phyloP scores from a whole-genome alignment of 2,797 vertebrate species.

The Pangasius larnaudii region DNA sequence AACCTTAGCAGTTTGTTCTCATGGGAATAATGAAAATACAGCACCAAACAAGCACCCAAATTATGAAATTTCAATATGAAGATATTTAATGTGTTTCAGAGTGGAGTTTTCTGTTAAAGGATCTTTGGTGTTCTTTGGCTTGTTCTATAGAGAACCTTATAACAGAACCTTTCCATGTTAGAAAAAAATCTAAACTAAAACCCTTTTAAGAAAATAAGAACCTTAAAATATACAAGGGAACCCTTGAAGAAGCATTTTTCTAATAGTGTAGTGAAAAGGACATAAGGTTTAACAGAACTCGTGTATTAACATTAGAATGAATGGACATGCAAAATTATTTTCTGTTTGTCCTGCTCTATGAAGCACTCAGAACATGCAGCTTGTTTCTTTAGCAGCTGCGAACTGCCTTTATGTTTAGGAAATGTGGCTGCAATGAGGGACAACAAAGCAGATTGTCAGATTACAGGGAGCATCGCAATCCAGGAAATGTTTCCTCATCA shows the following conservation, averaged over 20 bases:
- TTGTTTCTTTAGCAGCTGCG: constrained; percentile 29
- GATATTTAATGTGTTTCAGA: neutral
- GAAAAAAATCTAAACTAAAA: neutral
- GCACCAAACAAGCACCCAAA: neutral
- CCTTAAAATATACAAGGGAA: neutral
- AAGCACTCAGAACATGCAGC: constrained; percentile 14
- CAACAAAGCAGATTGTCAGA: constrained; percentile 55
- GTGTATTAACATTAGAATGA: constrained; percentile 13
- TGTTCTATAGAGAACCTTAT: neutral
- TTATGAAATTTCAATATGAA: neutral
- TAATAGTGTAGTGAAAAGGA: neutral
- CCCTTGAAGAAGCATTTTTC: neutral
- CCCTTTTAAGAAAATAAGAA: neutral
- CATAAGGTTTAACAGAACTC: neutral
- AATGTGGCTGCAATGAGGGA: constrained; percentile 34
- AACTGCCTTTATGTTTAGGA: constrained; percentile 36
- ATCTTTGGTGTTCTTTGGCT: neutral
- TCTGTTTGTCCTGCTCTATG: neutral
- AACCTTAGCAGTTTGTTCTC: neutral
- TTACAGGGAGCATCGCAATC: constrained; percentile 51
- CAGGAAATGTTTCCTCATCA: constrained; percentile 57
- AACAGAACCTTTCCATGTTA: neutral
- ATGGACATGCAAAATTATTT: constrained; percentile 5
- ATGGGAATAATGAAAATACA: neutral
- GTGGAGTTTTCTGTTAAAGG: neutral